Base-by-base conservation (phyloP, 2,888 invertebrate genomes). In the Monopis laevigella region DNA sequence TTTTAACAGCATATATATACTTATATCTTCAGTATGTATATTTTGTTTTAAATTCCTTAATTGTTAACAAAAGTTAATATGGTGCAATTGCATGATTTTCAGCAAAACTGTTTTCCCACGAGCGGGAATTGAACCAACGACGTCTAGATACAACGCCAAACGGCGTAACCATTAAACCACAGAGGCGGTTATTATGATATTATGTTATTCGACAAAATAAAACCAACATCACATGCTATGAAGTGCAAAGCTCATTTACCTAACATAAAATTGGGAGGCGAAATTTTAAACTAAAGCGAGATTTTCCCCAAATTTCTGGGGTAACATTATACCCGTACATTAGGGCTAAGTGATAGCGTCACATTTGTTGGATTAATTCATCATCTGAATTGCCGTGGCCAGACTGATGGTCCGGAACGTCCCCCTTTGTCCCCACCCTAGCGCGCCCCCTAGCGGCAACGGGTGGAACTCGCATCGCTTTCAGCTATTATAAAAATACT, bases 331-430 rank as follows among this genome's bases (percentile, higher is more conserved):
- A 80, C 68, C 77, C 77, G 63, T 77, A 72, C 80, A 80, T 80
- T 80, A 80, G 73, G 69, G 78, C 80, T 77, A 80, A 80, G 80
- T 78, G 80, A 80, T 80, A 74, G 67, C 78, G 78, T 75, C 80
- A 80, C 80, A 78, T 80, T 80, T 80, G 78, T 72, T 74, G 73
- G 80, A 80, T 80, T 80, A 80, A 80, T 80, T 80, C 80, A 80
- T 80, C 80, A 80, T 80, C 80, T 65, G 77, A 75, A 81, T 80
- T 78, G 81, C 82, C 46, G 74, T 73, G 80, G 77, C 80, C 77
- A 78, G 74, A 74, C 75, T 78, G 80, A 78, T 78, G 80, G 77
- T 58, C 70, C 69, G 71, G 68, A 74, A 72, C 70, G 65, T 64
- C 68, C 51, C 52, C 51, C 50, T 46, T n/a, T 10, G 18, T 49